phyloP scores from a whole-genome alignment of 2,113 vertebrate genomes.

The Ursus arctos region DNA sequence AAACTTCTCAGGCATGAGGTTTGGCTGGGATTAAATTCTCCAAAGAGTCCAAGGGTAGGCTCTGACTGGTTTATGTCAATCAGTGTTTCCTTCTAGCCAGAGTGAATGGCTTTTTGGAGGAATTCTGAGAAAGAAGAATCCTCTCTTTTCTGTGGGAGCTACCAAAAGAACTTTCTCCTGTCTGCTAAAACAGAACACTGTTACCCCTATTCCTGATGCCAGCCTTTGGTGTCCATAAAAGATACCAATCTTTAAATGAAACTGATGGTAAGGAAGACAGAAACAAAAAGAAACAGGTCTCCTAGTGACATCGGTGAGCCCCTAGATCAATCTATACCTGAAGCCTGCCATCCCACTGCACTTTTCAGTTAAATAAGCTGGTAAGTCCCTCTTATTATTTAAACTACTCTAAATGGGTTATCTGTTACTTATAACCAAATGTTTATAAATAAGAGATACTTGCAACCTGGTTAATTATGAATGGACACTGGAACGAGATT shows the following conservation, averaged over 20 bases:
- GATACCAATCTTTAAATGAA: background rate
- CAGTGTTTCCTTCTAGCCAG: background rate
- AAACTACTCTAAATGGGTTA: background rate
- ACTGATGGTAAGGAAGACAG: background rate
- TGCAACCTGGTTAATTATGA: background rate
- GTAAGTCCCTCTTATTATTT: background rate
- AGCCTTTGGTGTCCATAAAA: background rate
- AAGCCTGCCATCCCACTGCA: background rate
- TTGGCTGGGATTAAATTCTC: background rate
- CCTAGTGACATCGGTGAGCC: background rate
- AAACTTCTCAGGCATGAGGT: background rate
- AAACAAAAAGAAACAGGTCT: background rate
- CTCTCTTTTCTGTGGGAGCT: background rate
- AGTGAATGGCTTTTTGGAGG: background rate
- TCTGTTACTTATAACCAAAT: constrained; percentile 21
- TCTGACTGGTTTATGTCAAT: background rate
- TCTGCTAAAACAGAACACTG: background rate
- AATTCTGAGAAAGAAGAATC: background rate
- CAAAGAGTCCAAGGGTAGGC: background rate
- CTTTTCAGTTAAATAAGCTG: constrained; percentile 3
- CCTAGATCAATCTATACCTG: background rate
- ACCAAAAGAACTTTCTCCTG: background rate
- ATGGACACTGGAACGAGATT: background rate
- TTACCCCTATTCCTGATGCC: background rate
- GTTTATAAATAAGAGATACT: background rate